Percentiles rank a stretch among this genome's conserved stretches.
Evolutionary conservation across 2,113 vertebrate genomes (phyloP).

Genomic region (Callithrix jacchus): DNA sequence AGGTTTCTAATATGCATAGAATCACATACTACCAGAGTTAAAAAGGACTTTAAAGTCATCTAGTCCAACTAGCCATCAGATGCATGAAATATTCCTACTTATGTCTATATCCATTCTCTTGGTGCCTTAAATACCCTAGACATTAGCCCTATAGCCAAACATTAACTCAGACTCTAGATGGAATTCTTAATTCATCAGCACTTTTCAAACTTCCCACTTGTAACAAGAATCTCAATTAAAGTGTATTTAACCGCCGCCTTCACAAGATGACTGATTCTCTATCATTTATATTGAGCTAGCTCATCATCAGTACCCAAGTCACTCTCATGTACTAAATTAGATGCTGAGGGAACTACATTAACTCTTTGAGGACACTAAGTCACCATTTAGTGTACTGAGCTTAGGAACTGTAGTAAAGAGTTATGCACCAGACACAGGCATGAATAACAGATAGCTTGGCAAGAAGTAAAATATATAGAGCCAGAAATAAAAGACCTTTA

Average conservation of each 20-base stretch:
- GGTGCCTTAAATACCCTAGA: slow-evolving; percentile 56
- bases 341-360: slow-evolving; percentile 23
- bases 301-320: slow-evolving; percentile 29
- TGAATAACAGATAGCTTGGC: not conserved
- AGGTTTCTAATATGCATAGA: slow-evolving; percentile 46
- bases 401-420: not conserved
- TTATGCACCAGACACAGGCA: not conserved
- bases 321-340: slow-evolving; percentile 50
- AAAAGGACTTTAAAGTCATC: slow-evolving; percentile 59
- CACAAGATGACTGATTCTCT: slow-evolving; percentile 62
- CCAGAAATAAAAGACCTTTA: not conserved
- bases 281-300: slow-evolving; percentile 9
- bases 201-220: slow-evolving; percentile 70
- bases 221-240: slow-evolving; percentile 72
- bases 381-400: not conserved
- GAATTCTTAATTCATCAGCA: slow-evolving; percentile 72
- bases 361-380: slow-evolving; percentile 36
- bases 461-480: not conserved
- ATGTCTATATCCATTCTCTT: not conserved
- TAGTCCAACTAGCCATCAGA: slow-evolving; percentile 43
- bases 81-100: slow-evolving; percentile 62
- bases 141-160: slow-evolving; percentile 63
- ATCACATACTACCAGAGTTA: slow-evolving; percentile 11
- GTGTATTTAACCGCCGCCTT: slow-evolving; percentile 51
- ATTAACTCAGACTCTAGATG: slow-evolving; percentile 68